Conservation (phyloP, 2,888 invertebrate genomes). For the Diabrotica balteata region DNA sequence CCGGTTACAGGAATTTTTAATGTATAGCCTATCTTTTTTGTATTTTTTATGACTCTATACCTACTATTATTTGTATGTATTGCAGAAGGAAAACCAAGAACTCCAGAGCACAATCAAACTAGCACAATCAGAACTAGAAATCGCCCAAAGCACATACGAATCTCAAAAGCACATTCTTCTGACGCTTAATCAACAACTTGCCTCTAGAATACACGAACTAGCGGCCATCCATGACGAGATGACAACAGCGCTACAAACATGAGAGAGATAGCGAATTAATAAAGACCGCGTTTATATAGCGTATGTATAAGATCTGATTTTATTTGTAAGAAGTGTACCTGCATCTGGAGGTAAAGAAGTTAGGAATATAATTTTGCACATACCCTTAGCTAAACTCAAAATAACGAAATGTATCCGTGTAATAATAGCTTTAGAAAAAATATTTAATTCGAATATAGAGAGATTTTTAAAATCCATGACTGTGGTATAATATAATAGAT, state of each 20-base stretch:
- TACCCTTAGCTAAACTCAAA: not conserved
- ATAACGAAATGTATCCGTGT: not conserved
- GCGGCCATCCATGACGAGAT: constrained; percentile 85
- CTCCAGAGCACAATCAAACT: constrained; percentile 73
- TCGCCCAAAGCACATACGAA: constrained; percentile 80
- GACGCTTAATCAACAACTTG: constrained; percentile 83
- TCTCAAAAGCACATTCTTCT: constrained; percentile 82
- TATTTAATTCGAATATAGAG: too few relatives aligned
- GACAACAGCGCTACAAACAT: constrained; percentile 78
- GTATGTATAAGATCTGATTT: constrained; percentile 43
- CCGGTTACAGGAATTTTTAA: too few relatives aligned
- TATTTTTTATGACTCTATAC: too few relatives aligned
- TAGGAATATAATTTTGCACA: not conserved
- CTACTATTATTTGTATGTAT: constrained; percentile 8
- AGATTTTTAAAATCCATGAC: too few relatives aligned
- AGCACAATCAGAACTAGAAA: constrained; percentile 81
- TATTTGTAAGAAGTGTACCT: constrained; percentile 27
- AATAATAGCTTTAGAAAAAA: too few relatives aligned
- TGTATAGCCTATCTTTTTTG: too few relatives aligned
- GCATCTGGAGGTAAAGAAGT: constrained; percentile 1
- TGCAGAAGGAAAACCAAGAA: constrained; percentile 72
- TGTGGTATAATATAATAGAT: too few relatives aligned
- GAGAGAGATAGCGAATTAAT: constrained; percentile 44
- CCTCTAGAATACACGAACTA: constrained; percentile 79
- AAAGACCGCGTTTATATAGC: constrained; percentile 44